Percentiles rank a stretch among this genome's conserved stretches.
These are phyloP conservation scores for Polypterus bichir DNA, from an alignment of 2,113 vertebrate genomes.

Conservation along the genomic window DNA sequence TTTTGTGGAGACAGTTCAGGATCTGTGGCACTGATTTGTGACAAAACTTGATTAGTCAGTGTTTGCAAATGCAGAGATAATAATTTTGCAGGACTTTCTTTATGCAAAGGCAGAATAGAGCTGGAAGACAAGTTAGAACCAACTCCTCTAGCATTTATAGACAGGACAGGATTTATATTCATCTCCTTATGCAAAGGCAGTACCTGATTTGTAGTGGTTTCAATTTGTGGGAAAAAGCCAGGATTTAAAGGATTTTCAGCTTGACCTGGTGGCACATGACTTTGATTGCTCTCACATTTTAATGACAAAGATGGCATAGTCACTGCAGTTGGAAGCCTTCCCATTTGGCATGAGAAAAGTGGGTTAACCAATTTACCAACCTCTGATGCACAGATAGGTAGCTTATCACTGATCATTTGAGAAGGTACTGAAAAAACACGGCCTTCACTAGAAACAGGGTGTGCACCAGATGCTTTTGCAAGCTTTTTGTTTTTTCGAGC, in stretches of 20 bases:
- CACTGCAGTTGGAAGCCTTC: conserved; percentile 16
- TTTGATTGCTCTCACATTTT: conserved; percentile 42
- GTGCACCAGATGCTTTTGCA: conserved; percentile 32
- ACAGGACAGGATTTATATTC: conserved; percentile 26
- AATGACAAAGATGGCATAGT: conserved; percentile 38
- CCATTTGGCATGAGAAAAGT: conserved; percentile 18
- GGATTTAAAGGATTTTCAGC: conserved; percentile 60
- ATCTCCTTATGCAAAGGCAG: conserved; percentile 33
- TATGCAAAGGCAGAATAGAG: conserved; percentile 35
- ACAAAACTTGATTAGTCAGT: conserved; percentile 12
- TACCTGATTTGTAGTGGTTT: conserved; percentile 23
- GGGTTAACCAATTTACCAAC: conserved; percentile 44
- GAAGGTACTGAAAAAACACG: conserved; percentile 37
- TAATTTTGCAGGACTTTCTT: conserved; percentile 26
- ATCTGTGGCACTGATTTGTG: not conserved
- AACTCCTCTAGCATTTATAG: conserved; percentile 16
- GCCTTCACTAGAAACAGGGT: conserved; percentile 30
- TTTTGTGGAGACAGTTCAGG: not conserved
- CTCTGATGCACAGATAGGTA: conserved; percentile 43
- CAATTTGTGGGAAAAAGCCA: conserved; percentile 58
- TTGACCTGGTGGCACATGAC: conserved; percentile 50
- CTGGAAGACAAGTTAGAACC: not conserved
- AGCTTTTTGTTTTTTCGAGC: conserved; percentile 58
- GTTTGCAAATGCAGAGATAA: conserved; percentile 25
- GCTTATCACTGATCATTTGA: conserved; percentile 34